A percentile compares a stretch with the other conserved stretches of the same genome.
Conservation (phyloP, 2,888 invertebrate genomes). For the Drosophila koepferae region DNA sequence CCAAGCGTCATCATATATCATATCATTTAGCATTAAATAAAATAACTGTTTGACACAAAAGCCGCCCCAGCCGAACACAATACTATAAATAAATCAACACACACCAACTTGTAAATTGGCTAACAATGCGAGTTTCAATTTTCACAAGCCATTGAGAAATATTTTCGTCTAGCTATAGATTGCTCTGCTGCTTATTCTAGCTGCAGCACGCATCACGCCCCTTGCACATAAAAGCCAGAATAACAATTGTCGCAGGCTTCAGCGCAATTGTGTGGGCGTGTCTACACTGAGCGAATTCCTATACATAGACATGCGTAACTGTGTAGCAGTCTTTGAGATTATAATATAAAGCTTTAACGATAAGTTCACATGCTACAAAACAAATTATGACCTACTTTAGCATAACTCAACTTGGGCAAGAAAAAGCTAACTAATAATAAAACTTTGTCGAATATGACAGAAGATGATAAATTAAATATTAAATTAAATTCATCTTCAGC, state of each 20-base stretch:
- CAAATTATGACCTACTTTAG: background rate
- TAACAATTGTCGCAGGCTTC: conserved; percentile 3
- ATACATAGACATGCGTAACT: background rate
- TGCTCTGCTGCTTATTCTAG: background rate
- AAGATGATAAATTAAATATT: too few species aligned
- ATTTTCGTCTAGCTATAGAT: background rate
- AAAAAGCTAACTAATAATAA: background rate
- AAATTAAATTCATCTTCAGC: background rate
- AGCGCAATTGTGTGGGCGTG: conserved; percentile 29
- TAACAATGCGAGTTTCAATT: conserved; percentile 39
- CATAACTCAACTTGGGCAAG: background rate
- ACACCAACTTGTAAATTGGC: conserved; percentile 35
- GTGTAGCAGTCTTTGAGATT: too few species aligned
- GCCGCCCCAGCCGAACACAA: conserved; percentile 1
- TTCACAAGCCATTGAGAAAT: conserved; percentile 24
- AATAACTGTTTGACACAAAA: conserved; percentile 14
- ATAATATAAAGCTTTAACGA: background rate
- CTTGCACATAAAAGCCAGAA: conserved; percentile 8
- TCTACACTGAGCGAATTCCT: conserved; percentile 4
- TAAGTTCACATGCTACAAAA: background rate
- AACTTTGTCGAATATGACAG: background rate
- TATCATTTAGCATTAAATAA: conserved; percentile 2
- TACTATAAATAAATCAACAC: conserved; percentile 25
- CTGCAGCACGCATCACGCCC: conserved; percentile 21
- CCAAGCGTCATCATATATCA: conserved; percentile 10